Evolutionary conservation across 1,140 invertebrate species (phyloP), one percentile per base, ranked within the genome.

Genomic region (Aphidius ervi): DNA sequence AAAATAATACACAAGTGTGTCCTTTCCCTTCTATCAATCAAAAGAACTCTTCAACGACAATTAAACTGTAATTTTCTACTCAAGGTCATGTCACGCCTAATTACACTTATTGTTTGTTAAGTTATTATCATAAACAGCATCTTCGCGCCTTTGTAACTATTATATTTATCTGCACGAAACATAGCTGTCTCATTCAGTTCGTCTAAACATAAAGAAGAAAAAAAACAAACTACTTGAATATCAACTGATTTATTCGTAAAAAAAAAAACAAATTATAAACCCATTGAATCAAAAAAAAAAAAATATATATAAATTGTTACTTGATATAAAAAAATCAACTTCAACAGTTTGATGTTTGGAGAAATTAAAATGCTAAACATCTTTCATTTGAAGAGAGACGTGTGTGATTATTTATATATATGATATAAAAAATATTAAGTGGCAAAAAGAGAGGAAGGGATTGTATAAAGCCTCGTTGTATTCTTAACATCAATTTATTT

Each of bases 401-500:
- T 23, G 9, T 9, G 31, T 47, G 9, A 46, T 55, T 54, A 20
- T n/a, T 16, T 16, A 6, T 9, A 5, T 31, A 9, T 16, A 9
- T 10, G 9, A 54, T 39, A 5, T 42, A 46, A 7, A 47, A 37
- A 31, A 56, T 20, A 59, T 53, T 52, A 49, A 20, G 49, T 61
- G 47, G 59, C 4, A 31, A 31, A 31, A 31, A 3, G 4, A 31
- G 23, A 31, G 23, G 20, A 57, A 46, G 37, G 23, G n/a, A 31
- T 31, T 48, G 31, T 68, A 68, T 65, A 68, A 63, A 62, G 46
- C 37, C 62, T 40, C 9, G 47, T 37, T 48, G 7, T 39, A 10
- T 47, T 23, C 61, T 63, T 62, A 56, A 40, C 40, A 48, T 62
- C 57, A 56, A 59, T 63, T 66, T 65, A 66, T 58, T 68, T 46